Conservation (phyloP, 2,113 vertebrate species). For the Coptodon bakossiorum region DNA sequence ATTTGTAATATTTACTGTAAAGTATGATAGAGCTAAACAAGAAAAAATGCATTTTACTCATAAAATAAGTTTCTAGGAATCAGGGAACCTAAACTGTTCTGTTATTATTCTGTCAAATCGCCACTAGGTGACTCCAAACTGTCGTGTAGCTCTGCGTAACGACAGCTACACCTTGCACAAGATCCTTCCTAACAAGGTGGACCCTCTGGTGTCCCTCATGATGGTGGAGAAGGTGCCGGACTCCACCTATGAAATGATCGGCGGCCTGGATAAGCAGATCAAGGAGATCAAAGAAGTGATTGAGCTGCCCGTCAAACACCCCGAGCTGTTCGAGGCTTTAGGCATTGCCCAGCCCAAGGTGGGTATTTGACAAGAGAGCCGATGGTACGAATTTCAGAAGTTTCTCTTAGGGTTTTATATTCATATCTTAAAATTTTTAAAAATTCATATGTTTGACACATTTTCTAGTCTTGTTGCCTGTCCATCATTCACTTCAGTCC, state of each 20-base stretch:
- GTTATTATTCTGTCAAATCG: background rate
- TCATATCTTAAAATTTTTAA: background rate
- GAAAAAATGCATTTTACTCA: background rate
- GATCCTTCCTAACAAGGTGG: slow-evolving; percentile 98
- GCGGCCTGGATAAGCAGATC: slow-evolving; percentile 97
- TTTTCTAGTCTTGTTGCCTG: background rate
- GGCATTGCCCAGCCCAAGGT: slow-evolving; percentile 98
- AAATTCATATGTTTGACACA: background rate
- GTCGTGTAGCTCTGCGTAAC: slow-evolving; percentile 91
- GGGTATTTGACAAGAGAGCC: background rate
- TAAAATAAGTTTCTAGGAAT: background rate
- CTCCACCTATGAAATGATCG: slow-evolving; percentile 98
- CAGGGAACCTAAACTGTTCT: background rate
- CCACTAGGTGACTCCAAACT: slow-evolving; percentile 91
- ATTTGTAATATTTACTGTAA: background rate
- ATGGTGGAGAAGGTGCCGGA: slow-evolving; percentile 99
- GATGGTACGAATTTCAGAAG: background rate
- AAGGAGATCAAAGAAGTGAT: slow-evolving; percentile 99
- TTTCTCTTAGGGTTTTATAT: background rate
- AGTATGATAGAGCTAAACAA: background rate
- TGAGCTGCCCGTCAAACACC: slow-evolving; percentile 95
- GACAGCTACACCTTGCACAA: slow-evolving; percentile 99
- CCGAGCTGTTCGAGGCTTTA: slow-evolving; percentile 93
- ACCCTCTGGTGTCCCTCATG: slow-evolving; percentile 97
- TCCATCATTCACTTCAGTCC: background rate